Evolutionary conservation across 2,797 vertebrate species (phyloP).

Genomic region (Yasuhikotakia modesta): DNA sequence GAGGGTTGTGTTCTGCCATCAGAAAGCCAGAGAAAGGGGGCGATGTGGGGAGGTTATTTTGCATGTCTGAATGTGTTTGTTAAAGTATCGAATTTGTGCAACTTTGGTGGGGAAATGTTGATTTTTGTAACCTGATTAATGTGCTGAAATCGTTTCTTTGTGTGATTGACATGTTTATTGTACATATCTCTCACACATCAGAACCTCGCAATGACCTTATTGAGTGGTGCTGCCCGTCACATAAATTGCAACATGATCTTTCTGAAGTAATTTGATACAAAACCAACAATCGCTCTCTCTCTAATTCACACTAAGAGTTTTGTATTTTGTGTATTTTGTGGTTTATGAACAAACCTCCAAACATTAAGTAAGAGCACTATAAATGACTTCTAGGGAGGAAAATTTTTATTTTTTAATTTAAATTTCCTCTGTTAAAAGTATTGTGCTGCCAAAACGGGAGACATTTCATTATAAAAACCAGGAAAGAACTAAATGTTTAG

Average conservation of each 20-base stretch:
- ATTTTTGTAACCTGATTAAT: constrained; percentile 42
- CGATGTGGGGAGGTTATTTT: constrained; percentile 14
- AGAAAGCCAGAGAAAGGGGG: not conserved
- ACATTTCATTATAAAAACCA: too few species aligned
- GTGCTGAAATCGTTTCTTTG: constrained; percentile 39
- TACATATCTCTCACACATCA: constrained; percentile 34
- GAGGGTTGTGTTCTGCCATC: constrained; percentile 52
- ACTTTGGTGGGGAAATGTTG: constrained; percentile 43
- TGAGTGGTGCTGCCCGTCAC: not conserved
- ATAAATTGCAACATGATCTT: not conserved
- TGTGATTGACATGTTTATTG: constrained; percentile 54
- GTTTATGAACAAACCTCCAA: too few species aligned
- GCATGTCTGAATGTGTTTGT: constrained; percentile 27
- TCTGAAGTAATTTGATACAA: not conserved
- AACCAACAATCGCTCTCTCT: not conserved
- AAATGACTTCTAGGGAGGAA: too few species aligned
- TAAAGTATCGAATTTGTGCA: constrained; percentile 48
- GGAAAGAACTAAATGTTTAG: too few species aligned
- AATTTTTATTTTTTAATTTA: too few species aligned
- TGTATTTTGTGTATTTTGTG: too few species aligned
- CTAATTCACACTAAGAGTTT: too few species aligned
- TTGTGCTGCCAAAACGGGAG: too few species aligned
- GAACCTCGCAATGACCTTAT: constrained; percentile 27
- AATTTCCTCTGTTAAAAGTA: too few species aligned
- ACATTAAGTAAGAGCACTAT: too few species aligned